Percentiles rank a stretch among this genome's conserved stretches.
These are phyloP conservation scores for Ichneumon xanthorius DNA, from an alignment of 2,888 invertebrate genomes.

Conservation along the genomic window DNA sequence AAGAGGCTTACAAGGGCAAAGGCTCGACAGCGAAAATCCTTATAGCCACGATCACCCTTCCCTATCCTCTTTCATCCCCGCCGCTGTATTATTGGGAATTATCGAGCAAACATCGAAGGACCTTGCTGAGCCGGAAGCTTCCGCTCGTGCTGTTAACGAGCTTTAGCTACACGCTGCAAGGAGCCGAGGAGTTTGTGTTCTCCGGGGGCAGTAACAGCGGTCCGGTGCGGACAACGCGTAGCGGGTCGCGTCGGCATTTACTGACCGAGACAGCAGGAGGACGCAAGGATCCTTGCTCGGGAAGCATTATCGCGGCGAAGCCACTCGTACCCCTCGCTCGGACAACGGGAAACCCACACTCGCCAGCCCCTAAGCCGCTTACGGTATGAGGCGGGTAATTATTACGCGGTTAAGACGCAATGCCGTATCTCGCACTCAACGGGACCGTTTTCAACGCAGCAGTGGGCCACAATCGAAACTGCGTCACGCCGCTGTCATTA, in stretches of 20 bases:
- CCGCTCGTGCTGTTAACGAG: slow-evolving; percentile 19
- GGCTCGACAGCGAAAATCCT: slow-evolving; percentile 21
- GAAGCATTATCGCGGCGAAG: slow-evolving; percentile 46
- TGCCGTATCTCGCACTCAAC: not conserved
- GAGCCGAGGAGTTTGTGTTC: slow-evolving; percentile 1
- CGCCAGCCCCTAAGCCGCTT: slow-evolving; percentile 48
- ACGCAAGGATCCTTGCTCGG: slow-evolving; percentile 24
- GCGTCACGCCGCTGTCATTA: not conserved
- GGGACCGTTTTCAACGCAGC: not conserved
- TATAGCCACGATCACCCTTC: not conserved
- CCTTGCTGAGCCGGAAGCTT: not conserved
- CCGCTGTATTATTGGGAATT: slow-evolving; percentile 24
- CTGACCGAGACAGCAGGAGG: slow-evolving; percentile 10
- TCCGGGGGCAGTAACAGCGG: not conserved
- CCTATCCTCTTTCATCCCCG: not conserved
- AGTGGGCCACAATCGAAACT: not conserved
- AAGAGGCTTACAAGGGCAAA: slow-evolving; percentile 18
- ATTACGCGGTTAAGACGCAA: slow-evolving; percentile 30
- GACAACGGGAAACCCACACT: slow-evolving; percentile 1
- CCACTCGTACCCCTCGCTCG: slow-evolving; percentile 1
- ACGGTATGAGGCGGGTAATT: slow-evolving; percentile 35
- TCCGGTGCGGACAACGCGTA: not conserved
- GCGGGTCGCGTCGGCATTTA: not conserved
- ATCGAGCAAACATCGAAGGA: not conserved
- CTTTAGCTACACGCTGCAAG: not conserved